Percentiles rank a stretch among this genome's conserved stretches.
Conservation (phyloP, 2,888 invertebrate genomes). For the Strigamia crassipes region DNA sequence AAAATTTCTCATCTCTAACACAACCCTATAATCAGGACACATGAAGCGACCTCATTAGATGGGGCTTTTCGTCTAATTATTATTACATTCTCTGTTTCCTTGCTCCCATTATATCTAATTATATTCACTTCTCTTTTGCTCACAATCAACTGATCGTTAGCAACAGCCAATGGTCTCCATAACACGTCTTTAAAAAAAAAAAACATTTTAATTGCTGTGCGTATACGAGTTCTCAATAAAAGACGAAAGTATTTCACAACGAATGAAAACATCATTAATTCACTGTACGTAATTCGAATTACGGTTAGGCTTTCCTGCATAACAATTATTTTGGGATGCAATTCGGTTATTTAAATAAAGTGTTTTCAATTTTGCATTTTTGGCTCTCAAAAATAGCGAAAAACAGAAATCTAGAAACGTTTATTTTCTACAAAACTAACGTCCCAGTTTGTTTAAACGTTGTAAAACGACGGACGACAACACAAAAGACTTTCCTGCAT, state of each 20-base stretch:
- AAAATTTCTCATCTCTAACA: constrained; percentile 4
- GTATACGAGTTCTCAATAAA: not conserved
- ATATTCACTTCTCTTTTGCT: constrained; percentile 27
- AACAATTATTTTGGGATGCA: too few relatives aligned
- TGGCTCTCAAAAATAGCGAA: too few relatives aligned
- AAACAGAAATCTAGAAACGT: too few relatives aligned
- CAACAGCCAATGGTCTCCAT: constrained; percentile 26
- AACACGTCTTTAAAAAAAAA: not conserved
- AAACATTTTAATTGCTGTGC: not conserved
- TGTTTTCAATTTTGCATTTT: too few relatives aligned
- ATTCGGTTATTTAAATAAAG: too few relatives aligned
- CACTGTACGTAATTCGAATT: too few relatives aligned
- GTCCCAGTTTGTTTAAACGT: too few relatives aligned
- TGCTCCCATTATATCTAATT: constrained; percentile 18
- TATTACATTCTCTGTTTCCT: constrained; percentile 18
- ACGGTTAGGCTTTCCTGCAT: too few relatives aligned
- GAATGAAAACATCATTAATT: not conserved
- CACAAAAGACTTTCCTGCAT: too few relatives aligned
- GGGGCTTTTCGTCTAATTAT: constrained; percentile 30
- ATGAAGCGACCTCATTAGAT: constrained; percentile 27
- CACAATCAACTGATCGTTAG: constrained; percentile 30
- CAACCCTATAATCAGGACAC: constrained; percentile 30
- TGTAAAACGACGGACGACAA: too few relatives aligned
- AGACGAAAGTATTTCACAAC: not conserved
- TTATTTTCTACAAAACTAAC: too few relatives aligned